These are phyloP conservation scores for Diaphora mendica DNA, from an alignment of 2,888 invertebrate species.

Conservation along the genomic window DNA sequence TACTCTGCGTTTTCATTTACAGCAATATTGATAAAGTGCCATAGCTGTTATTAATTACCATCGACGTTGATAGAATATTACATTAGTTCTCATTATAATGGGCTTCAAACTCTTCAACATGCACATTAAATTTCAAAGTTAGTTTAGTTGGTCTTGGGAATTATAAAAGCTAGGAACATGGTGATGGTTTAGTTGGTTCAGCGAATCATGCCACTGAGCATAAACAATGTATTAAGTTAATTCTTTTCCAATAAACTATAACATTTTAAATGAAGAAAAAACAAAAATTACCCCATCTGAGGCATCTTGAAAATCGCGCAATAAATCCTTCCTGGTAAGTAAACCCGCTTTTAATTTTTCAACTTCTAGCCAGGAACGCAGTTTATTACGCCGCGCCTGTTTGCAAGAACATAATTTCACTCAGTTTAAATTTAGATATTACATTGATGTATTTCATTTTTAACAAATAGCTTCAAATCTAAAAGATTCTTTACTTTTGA, in stretches of 20 bases:
- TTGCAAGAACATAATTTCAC: slow-evolving; percentile 2
- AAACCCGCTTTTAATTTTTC: slow-evolving; percentile 78
- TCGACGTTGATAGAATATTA: too few relatives aligned
- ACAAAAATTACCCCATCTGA: slow-evolving; percentile 67
- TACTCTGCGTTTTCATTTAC: too few relatives aligned
- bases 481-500: too few relatives aligned
- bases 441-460: too few relatives aligned
- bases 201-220: too few relatives aligned
- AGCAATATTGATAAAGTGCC: not conserved
- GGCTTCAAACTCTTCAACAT: not conserved
- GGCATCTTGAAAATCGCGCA: slow-evolving; percentile 79
- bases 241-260: not conserved
- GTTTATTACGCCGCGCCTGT: slow-evolving; percentile 73
- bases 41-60: not conserved
- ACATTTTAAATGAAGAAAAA: not conserved
- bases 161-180: too few relatives aligned
- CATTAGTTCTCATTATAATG: too few relatives aligned
- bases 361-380: slow-evolving; percentile 72
- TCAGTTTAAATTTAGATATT: not conserved
- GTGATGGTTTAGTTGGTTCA: too few relatives aligned
- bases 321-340: slow-evolving; percentile 75
- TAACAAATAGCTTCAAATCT: too few relatives aligned
- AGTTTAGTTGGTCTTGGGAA: not conserved
- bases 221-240: not conserved
- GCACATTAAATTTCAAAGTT: not conserved